Percentiles rank a stretch among this genome's conserved stretches.
These are phyloP conservation scores for Paramisgurnus dabryanus DNA, from an alignment of 2,113 vertebrate species.

Conservation along the genomic window DNA sequence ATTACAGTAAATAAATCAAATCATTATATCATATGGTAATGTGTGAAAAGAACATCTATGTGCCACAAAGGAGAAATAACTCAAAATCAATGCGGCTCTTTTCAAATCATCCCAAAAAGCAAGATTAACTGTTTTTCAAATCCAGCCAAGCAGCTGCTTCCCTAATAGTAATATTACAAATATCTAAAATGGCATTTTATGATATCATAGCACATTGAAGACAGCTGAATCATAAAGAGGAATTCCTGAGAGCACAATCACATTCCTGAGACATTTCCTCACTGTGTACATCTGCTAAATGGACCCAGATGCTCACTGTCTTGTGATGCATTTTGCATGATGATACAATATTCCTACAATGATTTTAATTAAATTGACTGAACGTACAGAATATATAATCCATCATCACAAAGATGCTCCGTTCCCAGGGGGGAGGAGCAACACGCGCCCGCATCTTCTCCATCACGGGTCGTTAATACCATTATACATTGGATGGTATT, in stretches of 20 bases:
- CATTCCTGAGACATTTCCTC: conserved; percentile 50
- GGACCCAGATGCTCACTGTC: conserved; percentile 1
- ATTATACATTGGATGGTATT: conserved; percentile 31
- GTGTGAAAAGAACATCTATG: no score
- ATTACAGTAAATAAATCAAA: not conserved
- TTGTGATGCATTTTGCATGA: not conserved
- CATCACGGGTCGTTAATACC: conserved; percentile 12
- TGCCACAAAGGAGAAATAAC: conserved; percentile 3
- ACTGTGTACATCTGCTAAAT: conserved; percentile 34
- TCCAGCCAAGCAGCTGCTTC: conserved; percentile 27
- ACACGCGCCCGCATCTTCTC: not conserved
- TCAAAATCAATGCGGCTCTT: not conserved
- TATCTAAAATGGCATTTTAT: conserved; percentile 47
- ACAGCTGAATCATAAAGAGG: conserved; percentile 54
- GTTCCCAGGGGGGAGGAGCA: not conserved
- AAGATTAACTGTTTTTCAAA: conserved; percentile 24
- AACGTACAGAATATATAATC: not conserved
- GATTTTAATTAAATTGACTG: conserved; percentile 2
- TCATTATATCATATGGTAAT: not conserved
- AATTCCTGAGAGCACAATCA: conserved; percentile 42
- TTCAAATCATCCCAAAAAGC: not conserved
- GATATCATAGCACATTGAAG: conserved; percentile 28
- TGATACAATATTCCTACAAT: conserved; percentile 3
- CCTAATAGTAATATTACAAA: conserved; percentile 38
- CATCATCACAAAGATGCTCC: not conserved